Conservation (phyloP, 2,797 vertebrate genomes). For the Babyrousa celebensis region DNA sequence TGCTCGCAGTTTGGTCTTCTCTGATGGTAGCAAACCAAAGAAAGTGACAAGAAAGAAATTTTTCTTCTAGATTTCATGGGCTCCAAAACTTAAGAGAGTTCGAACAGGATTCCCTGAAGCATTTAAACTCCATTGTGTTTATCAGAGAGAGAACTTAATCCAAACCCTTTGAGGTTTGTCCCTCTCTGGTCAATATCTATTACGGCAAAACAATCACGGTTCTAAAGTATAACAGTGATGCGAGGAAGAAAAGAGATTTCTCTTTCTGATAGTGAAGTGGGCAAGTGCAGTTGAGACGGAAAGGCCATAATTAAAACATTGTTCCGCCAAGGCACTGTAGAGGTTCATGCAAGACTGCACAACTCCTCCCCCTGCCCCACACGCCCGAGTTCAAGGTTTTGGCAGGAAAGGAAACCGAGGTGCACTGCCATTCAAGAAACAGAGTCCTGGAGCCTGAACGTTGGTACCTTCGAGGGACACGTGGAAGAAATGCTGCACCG, state of each 20-base stretch:
- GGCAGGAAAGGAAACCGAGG: slow-evolving; percentile 48
- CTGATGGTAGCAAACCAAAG: slow-evolving; percentile 2
- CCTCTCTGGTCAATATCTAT: slow-evolving; percentile 79
- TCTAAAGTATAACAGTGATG: slow-evolving; percentile 77
- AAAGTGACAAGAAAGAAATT: slow-evolving; percentile 51
- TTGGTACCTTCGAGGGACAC: slow-evolving; percentile 38
- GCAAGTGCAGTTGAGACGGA: slow-evolving; percentile 77
- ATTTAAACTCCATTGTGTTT: slow-evolving; percentile 75
- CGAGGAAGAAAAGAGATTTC: slow-evolving; percentile 77
- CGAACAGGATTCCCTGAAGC: slow-evolving; percentile 56
- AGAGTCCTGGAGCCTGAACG: slow-evolving; percentile 45
- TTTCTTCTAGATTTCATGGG: slow-evolving; percentile 67
- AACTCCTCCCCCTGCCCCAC: slow-evolving; percentile 9
- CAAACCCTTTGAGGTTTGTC: slow-evolving; percentile 77
- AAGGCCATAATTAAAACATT: slow-evolving; percentile 83
- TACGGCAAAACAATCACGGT: slow-evolving; percentile 79
- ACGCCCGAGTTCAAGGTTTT: slow-evolving; percentile 56
- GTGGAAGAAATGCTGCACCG: slow-evolving; percentile 72
- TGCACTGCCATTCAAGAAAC: slow-evolving; percentile 66
- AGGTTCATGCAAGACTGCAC: slow-evolving; percentile 73
- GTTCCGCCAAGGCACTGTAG: slow-evolving; percentile 62
- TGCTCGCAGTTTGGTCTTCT: not conserved
- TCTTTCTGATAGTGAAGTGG: slow-evolving; percentile 77
- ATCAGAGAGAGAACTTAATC: slow-evolving; percentile 81
- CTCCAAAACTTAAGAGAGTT: slow-evolving; percentile 67